Evolutionary conservation across 2,888 invertebrate species (phyloP), one percentile per base, ranked within the genome.

Genomic region (Tanypteryx hageni): DNA sequence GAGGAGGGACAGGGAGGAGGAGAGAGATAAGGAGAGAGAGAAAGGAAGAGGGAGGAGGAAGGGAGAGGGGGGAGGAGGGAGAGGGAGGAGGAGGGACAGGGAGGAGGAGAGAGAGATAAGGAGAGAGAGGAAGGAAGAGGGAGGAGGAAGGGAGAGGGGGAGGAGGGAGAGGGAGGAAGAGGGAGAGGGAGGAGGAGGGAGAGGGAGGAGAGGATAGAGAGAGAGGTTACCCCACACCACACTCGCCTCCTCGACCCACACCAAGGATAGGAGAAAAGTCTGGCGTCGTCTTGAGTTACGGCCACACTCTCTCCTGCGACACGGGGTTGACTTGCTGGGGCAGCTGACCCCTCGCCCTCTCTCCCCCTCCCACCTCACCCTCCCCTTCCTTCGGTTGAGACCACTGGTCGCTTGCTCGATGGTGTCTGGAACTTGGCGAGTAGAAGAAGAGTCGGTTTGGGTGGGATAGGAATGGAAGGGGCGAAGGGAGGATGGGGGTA

Each of bases 281-380:
- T 61, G 31, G 86, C 57, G 85, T 85, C 85, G 44, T 64, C 89
- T 44, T 89, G 89, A 89, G 89, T 82, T 84, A 83, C 92, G 92
- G 27, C 92, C 83, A 64, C 82, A 61, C 92, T 92, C 82, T 59
- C 84, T 44, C n/a, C 84, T 31, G 92, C 92, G 84, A 82, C 61
- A 92, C 44, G 82, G 82, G 59, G 84, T 82, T 92, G 92, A 84
- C 92, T 81, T 59, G 81, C 92, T 58, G 57, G 92, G 92, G 92
- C 81, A 92, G 92, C 82, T 92, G 92, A 68, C 64, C 89, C 59
- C 89, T 64, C 64, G 18, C 83, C 56, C 83, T 57, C 83, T 83
- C 57, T 44, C 56, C 31, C 9, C 22, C 68, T 5, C 7, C 9
- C 16, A 10, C 59, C 85, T 58, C 4, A 13, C 9, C 56, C 13